Evolutionary conservation across 2,113 vertebrate genomes (phyloP), one percentile per base, ranked within the genome.

Genomic region (Aplodontia rufa): DNA sequence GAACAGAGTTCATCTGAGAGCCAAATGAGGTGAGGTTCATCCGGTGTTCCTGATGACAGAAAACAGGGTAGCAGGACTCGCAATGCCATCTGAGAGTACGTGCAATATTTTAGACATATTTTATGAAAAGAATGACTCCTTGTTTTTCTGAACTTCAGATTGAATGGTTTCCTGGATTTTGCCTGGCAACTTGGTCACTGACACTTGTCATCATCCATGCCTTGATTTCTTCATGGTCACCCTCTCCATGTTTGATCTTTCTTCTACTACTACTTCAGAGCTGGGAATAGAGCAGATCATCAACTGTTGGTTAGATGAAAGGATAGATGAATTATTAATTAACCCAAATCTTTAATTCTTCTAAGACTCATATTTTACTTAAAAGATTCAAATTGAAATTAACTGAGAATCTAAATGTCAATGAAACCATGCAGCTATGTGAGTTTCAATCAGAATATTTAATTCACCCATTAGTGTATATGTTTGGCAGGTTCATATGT

Each of bases 341-440:
- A 95, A 51, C 22, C 55, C 74, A 95, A 76, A 51, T 85, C 6
- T 30, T 74, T 51, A 62, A 55, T 87, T 95, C 74, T 68, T 83
- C 40, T 42, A 95, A 55, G 14, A 12, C 3, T 28, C 6, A 42
- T 19, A 49, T 84, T 69, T 62, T 45, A 40, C 8, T 74, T 69
- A 71, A 89, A 91, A 47, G n/a, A 6, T 72, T 69, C 37, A 60
- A 87, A 45, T 37, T 55, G 11, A 76, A 93, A 40, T 66, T 92
- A 84, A 80, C 11, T 75, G 47, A 79, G 16, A 14, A 37, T 49
- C 26, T 69, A 91, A 62, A 60, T 64, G 16, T 72, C 79, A 30
- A 5, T 37, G 22, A 66, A 62, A 51, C 35, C 10, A 78, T 68
- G 87, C 66, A 66, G 32, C 22, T 72, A 69, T 9, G 42, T 8